Percentiles rank a stretch among this genome's conserved stretches.
Conservation (phyloP, 2,113 vertebrate species). For the Rhinopomastus cyanomelas region DNA sequence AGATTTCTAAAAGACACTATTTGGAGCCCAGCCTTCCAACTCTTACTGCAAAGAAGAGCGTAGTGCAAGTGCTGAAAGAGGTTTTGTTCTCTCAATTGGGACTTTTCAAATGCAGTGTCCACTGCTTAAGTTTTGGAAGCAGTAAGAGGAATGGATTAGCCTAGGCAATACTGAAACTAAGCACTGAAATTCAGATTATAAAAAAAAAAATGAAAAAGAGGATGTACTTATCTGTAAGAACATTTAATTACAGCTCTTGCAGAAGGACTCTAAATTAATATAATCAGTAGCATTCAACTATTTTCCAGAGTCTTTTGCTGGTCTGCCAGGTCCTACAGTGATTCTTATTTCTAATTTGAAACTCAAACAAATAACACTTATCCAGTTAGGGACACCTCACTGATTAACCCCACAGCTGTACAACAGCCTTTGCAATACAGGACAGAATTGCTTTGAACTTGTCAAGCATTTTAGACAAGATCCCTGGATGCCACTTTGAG, state of each 20-base stretch:
- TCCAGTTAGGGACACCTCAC: slow-evolving; percentile 12
- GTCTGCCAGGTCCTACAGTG: not conserved
- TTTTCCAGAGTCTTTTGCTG: slow-evolving; percentile 38
- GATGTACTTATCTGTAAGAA: slow-evolving; percentile 24
- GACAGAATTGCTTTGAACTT: not conserved
- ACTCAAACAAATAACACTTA: slow-evolving; percentile 38
- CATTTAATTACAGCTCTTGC: slow-evolving; percentile 50
- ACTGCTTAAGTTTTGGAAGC: not conserved
- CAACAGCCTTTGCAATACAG: not conserved
- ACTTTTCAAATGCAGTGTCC: not conserved
- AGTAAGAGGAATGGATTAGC: not conserved
- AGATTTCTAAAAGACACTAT: not conserved
- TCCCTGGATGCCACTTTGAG: not conserved
- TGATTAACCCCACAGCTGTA: not conserved
- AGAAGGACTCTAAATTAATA: slow-evolving; percentile 58
- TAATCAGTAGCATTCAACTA: slow-evolving; percentile 31
- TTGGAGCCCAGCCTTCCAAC: not conserved
- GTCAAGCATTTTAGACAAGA: not conserved
- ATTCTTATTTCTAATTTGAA: slow-evolving; percentile 44
- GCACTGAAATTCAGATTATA: not conserved
- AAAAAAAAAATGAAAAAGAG: not conserved
- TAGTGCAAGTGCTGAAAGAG: not conserved
- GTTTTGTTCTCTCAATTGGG: not conserved
- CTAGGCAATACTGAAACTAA: not conserved
- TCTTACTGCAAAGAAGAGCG: not conserved